Conservation (phyloP, 2,888 invertebrate species). For the Caenorhabditis sulstoni region DNA sequence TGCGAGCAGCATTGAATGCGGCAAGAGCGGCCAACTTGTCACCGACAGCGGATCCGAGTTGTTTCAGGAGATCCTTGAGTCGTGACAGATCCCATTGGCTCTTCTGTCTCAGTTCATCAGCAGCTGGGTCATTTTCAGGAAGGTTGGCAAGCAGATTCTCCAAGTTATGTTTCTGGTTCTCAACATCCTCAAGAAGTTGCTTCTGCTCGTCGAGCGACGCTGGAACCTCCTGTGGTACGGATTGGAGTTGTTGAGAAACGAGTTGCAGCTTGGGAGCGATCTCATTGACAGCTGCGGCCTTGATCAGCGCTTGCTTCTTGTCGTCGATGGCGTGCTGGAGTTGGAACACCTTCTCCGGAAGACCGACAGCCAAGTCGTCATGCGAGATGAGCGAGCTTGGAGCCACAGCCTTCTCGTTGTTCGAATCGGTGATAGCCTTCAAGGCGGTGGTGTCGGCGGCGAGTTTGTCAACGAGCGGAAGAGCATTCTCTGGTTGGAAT, state of each 20-base stretch:
- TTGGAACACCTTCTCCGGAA: constrained; percentile 54
- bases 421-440: constrained; percentile 40
- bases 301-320: constrained; percentile 54
- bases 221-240: constrained; percentile 56
- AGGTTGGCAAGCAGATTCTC: constrained; percentile 61
- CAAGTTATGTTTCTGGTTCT: constrained; percentile 59
- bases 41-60: constrained; percentile 65
- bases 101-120: constrained; percentile 64
- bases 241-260: constrained; percentile 59
- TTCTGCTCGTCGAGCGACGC: constrained; percentile 63
- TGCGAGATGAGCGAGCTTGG: constrained; percentile 42
- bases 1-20: constrained; percentile 67
- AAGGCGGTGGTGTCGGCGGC: constrained; percentile 41
- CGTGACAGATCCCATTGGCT: constrained; percentile 67
- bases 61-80: constrained; percentile 65
- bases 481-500: constrained; percentile 49
- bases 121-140: constrained; percentile 59
- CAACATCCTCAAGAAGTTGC: constrained; percentile 63
- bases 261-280: constrained; percentile 63
- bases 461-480: constrained; percentile 56
- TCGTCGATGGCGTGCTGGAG: constrained; percentile 55
- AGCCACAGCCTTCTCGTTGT: constrained; percentile 36
- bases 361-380: constrained; percentile 53
- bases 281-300: constrained; percentile 56
- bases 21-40: constrained; percentile 70